Percentiles rank a stretch among this genome's conserved stretches.
phyloP scores from a whole-genome alignment of 2,113 vertebrate species.

The Mixornis gularis region DNA sequence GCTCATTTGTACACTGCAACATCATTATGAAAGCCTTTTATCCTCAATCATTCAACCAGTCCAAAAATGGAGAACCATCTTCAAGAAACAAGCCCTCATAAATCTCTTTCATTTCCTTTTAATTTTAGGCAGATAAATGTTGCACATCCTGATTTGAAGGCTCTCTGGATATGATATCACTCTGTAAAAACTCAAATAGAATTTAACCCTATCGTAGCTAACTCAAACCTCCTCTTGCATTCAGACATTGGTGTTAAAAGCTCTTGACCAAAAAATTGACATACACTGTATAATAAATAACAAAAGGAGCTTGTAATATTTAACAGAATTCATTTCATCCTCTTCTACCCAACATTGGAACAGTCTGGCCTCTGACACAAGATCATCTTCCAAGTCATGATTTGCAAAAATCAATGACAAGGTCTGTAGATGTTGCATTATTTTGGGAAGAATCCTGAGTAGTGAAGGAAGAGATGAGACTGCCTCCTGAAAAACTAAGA shows the following conservation, averaged over 20 bases:
- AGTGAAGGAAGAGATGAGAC: background rate
- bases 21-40: slow-evolving; percentile 43
- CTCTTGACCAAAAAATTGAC: background rate
- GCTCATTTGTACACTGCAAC: slow-evolving; percentile 38
- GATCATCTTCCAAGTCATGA: background rate
- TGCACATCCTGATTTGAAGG: slow-evolving; percentile 20
- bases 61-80: slow-evolving; percentile 18
- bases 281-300: background rate
- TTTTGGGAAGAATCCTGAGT: background rate
- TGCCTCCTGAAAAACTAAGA: background rate
- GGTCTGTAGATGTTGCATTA: background rate
- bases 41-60: slow-evolving; percentile 34
- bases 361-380: background rate
- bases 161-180: slow-evolving; percentile 27
- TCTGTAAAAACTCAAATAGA: background rate
- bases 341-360: background rate
- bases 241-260: background rate
- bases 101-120: slow-evolving; percentile 60
- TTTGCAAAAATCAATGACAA: background rate
- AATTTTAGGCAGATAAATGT: slow-evolving; percentile 60
- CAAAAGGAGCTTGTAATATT: background rate
- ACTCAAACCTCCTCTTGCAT: background rate
- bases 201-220: slow-evolving; percentile 29
- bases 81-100: slow-evolving; percentile 60
- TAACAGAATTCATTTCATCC: background rate